A percentile compares a stretch with the other conserved stretches of the same genome.
Conservation (phyloP, 1,140 invertebrate genomes). For the Belonocnema kinseyi region DNA sequence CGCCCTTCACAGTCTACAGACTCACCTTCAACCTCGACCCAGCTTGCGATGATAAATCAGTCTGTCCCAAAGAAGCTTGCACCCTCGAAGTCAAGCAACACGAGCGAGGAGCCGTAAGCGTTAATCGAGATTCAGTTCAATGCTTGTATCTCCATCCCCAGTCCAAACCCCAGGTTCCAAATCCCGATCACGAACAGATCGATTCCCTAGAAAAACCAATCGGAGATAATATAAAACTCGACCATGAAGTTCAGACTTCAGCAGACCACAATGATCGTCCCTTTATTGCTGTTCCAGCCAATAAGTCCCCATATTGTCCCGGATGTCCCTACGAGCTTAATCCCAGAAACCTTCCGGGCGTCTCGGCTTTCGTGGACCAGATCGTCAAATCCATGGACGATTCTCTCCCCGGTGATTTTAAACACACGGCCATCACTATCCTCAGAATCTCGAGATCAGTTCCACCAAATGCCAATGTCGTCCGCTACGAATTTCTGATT, state of each 20-base stretch:
- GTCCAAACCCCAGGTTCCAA: slow-evolving; percentile 39
- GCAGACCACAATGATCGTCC: slow-evolving; percentile 62
- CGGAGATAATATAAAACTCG: slow-evolving; percentile 59
- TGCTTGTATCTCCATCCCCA: slow-evolving; percentile 61
- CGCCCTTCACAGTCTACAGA: slow-evolving; percentile 60
- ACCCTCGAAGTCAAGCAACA: slow-evolving; percentile 63
- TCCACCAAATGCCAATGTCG: slow-evolving; percentile 62
- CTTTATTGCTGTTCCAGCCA: slow-evolving; percentile 65
- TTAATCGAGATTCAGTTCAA: slow-evolving; percentile 60
- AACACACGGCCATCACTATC: slow-evolving; percentile 65
- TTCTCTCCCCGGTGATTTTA: slow-evolving; percentile 61
- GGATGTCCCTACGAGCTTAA: slow-evolving; percentile 72
- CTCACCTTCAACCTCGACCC: slow-evolving; percentile 63
- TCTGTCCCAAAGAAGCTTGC: slow-evolving; percentile 65
- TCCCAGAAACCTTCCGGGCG: slow-evolving; percentile 61
- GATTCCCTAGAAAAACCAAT: slow-evolving; percentile 62
- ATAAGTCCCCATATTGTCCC: slow-evolving; percentile 63
- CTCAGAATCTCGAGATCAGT: slow-evolving; percentile 64
- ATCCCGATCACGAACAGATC: slow-evolving; percentile 59
- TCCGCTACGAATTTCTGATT: slow-evolving; percentile 65
- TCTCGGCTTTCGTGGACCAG: slow-evolving; percentile 60
- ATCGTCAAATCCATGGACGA: slow-evolving; percentile 64
- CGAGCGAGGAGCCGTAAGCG: slow-evolving; percentile 54
- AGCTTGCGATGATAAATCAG: slow-evolving; percentile 53
- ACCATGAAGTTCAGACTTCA: slow-evolving; percentile 63